Conservation (phyloP, 2,888 invertebrate species). For the Dynastes hyllus region DNA sequence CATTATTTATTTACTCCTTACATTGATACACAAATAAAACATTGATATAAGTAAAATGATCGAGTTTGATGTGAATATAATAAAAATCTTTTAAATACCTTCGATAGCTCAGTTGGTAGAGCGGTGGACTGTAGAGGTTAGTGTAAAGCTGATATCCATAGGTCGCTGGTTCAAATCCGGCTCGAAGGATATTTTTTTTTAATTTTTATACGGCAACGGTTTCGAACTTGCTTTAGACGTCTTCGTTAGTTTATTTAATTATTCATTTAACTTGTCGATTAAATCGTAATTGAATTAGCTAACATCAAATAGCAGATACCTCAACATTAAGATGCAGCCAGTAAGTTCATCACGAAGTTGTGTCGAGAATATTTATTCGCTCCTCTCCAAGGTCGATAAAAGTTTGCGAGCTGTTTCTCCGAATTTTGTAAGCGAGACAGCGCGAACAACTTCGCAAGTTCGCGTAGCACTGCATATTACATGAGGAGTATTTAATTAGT, state of each 20-base stretch:
- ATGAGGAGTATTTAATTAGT: not conserved
- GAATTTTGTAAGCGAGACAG: not conserved
- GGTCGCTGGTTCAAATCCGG: slow-evolving; percentile 82
- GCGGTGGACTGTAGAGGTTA: slow-evolving; percentile 67
- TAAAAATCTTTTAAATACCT: slow-evolving; percentile 51
- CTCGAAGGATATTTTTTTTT: slow-evolving; percentile 73
- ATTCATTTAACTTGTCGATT: slow-evolving; percentile 9
- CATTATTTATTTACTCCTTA: too few relatives aligned
- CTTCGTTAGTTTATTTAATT: not conserved
- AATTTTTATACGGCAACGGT: not conserved
- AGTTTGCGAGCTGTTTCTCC: not conserved
- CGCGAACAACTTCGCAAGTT: not conserved
- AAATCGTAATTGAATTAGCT: slow-evolving; percentile 14
- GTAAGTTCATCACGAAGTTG: not conserved
- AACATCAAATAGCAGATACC: not conserved
- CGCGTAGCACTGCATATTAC: not conserved
- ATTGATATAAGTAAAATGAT: too few relatives aligned
- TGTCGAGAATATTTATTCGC: not conserved
- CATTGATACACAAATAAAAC: too few relatives aligned
- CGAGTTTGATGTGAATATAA: too few relatives aligned
- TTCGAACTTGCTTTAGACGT: not conserved
- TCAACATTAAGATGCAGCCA: not conserved
- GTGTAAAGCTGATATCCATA: slow-evolving; percentile 71
- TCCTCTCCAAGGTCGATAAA: slow-evolving; percentile 5
- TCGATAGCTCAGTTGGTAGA: slow-evolving; percentile 70